Conservation (phyloP, 2,113 vertebrate genomes). For the Steatornis caripensis region DNA sequence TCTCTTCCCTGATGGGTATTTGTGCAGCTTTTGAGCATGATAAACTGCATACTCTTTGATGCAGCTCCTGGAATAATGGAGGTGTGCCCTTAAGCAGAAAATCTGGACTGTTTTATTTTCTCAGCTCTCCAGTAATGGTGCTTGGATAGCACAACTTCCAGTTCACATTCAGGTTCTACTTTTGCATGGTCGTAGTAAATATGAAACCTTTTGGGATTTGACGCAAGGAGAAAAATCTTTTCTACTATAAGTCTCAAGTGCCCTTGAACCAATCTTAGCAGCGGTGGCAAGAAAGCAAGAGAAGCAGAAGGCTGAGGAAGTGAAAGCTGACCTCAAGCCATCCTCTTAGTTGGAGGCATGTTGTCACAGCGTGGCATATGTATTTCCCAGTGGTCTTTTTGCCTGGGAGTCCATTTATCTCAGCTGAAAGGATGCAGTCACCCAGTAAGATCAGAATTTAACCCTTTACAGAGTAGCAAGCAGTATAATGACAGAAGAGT, state of each 20-base stretch:
- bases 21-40: conserved; percentile 27
- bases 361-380: conserved; percentile 12
- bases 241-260: conserved; percentile 17
- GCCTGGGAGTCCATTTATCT: conserved; percentile 28
- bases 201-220: neutral
- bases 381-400: conserved; percentile 22
- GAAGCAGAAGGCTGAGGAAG: conserved; percentile 35
- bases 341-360: neutral
- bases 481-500: neutral
- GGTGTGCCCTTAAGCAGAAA: conserved; percentile 18
- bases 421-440: conserved; percentile 9
- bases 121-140: neutral
- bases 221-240: neutral
- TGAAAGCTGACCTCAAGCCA: conserved; percentile 13
- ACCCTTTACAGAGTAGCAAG: neutral
- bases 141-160: neutral
- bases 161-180: neutral
- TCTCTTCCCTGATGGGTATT: conserved; percentile 8
- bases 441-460: neutral
- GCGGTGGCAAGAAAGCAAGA: neutral
- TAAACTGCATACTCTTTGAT: neutral
- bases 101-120: conserved; percentile 18
- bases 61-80: conserved; percentile 32
- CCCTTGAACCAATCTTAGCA: conserved; percentile 42
- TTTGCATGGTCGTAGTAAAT: neutral